A percentile compares a stretch with the other conserved stretches of the same genome.
Evolutionary conservation across 2,113 vertebrate genomes (phyloP).

Genomic region (Galeopterus variegatus): DNA sequence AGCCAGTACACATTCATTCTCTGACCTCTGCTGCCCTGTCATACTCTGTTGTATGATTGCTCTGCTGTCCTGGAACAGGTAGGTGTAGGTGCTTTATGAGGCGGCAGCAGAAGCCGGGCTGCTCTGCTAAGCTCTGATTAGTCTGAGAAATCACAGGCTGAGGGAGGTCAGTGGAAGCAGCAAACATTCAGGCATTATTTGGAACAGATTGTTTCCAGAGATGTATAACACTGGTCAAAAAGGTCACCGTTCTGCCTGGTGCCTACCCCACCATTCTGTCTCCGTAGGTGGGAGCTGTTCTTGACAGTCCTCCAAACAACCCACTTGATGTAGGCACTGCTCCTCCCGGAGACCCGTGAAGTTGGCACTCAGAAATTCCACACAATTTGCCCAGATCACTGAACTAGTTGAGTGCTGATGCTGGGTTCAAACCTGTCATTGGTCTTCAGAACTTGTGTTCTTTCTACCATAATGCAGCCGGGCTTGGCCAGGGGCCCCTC

Average conservation of each 20-base stretch:
- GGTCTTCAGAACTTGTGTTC: not conserved
- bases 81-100: not conserved
- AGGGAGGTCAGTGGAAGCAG: not conserved
- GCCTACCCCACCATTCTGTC: not conserved
- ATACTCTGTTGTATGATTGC: not conserved
- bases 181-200: not conserved
- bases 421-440: not conserved
- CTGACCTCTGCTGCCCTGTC: not conserved
- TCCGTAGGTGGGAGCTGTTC: not conserved
- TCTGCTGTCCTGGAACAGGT: not conserved
- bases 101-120: not conserved
- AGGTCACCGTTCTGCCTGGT: not conserved
- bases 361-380: not conserved
- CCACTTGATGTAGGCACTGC: not conserved
- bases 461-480: not conserved
- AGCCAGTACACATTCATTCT: not conserved
- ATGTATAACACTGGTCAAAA: not conserved
- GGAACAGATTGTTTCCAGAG: slow-evolving; percentile 18
- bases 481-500: not conserved
- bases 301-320: not conserved
- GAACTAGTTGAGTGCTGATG: not conserved
- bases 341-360: not conserved
- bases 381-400: not conserved
- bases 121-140: not conserved
- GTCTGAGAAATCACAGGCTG: not conserved